Conservation (phyloP, 2,797 vertebrate species). For the Pseudopleuronectes americanus region DNA sequence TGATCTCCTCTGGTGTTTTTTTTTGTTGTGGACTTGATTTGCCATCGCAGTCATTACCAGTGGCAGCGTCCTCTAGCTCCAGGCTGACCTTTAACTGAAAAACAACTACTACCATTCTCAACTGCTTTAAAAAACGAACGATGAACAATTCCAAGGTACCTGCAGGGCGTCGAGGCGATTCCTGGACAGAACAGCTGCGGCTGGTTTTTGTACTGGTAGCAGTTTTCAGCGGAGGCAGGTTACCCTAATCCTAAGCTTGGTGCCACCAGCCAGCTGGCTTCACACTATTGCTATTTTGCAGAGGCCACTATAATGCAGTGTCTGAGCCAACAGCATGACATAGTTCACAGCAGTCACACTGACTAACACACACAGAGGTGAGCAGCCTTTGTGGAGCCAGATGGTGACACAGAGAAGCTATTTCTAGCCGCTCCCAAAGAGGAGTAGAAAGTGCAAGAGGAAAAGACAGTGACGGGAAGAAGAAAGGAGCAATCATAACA, state of each 20-base stretch:
- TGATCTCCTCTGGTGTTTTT: not conserved
- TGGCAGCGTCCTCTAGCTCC: constrained; percentile 1
- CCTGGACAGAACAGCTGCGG: constrained; percentile 11
- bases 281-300: constrained; percentile 56
- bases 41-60: not conserved
- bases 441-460: constrained; percentile 37
- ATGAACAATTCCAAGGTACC: constrained; percentile 20
- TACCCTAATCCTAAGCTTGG: constrained; percentile 31
- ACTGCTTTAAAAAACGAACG: constrained; percentile 30
- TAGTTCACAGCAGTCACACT: constrained; percentile 64
- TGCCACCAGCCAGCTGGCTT: constrained; percentile 55
- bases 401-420: constrained; percentile 72
- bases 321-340: constrained; percentile 65
- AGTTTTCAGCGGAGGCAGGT: constrained; percentile 24
- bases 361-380: constrained; percentile 70
- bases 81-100: constrained; percentile 17
- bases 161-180: constrained; percentile 22
- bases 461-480: constrained; percentile 37
- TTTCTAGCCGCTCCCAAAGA: constrained; percentile 60
- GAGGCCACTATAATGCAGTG: constrained; percentile 53
- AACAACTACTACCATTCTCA: not conserved
- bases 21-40: not conserved
- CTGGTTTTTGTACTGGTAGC: not conserved
- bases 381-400: constrained; percentile 68
- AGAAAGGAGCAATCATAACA: constrained; percentile 44